These are phyloP conservation scores for Fulmarus glacialis DNA, from an alignment of 2,113 vertebrate species.

Conservation along the genomic window DNA sequence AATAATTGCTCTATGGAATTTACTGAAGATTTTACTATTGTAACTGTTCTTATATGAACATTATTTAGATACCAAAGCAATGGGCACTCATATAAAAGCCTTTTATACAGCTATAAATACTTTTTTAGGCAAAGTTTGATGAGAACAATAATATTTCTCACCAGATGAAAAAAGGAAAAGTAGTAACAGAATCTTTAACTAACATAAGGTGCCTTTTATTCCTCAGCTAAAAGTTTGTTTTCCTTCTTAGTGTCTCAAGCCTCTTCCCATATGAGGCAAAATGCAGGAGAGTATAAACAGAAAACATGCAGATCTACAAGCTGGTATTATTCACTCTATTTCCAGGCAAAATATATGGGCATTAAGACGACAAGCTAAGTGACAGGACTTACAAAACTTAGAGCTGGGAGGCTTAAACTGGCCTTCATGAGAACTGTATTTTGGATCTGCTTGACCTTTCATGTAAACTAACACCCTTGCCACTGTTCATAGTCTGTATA, in stretches of 20 bases:
- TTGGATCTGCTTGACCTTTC: background rate
- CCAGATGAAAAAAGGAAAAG: background rate
- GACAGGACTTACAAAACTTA: background rate
- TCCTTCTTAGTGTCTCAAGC: background rate
- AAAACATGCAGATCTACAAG: background rate
- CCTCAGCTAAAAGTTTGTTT: background rate
- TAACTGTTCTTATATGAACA: background rate
- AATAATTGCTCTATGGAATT: background rate
- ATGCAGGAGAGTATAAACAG: background rate
- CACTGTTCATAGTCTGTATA: background rate
- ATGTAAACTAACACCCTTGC: background rate
- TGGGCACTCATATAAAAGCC: background rate
- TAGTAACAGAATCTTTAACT: background rate
- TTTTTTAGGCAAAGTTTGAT: background rate
- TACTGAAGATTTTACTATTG: background rate
- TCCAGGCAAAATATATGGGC: background rate
- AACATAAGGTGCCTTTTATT: background rate
- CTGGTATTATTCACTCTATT: background rate
- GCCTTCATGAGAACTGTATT: background rate
- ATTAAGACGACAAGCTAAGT: background rate
- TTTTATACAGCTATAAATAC: background rate
- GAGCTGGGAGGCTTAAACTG: background rate
- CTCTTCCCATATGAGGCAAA: background rate
- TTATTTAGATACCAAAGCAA: background rate
- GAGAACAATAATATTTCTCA: background rate